Evolutionary conservation across 1,140 invertebrate species (phyloP), one percentile per base, ranked within the genome.

Genomic region (Onthophagus taurus): DNA sequence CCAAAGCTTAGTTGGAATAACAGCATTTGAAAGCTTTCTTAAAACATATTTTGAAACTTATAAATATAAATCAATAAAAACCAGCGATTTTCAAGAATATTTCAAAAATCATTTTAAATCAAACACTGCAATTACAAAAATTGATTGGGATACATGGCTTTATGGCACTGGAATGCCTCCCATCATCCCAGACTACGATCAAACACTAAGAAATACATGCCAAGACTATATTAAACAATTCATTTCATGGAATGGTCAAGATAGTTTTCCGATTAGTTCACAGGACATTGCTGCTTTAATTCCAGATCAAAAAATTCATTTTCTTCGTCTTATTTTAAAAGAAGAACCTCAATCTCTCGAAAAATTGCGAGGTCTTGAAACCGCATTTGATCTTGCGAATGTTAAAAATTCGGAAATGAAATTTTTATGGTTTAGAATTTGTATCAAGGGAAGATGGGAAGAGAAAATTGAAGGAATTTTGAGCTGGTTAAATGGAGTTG

Each of bases 61-160:
- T 65, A 80, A 84, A 47, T 80, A 78, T 52, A 74, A 87, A 57
- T 90, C 89, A 2, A 78, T 95, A 44, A 76, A 77, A 42, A 87
- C 87, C 0, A 66, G 80, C 26, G 74, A 83, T 47, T 94, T 90
- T 66, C 87, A 88, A 58, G 59, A 67, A 1, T 83, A 75, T 53
- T 66, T 94, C 7, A 74, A 81, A 44, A 68, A 80, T 9, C 89
- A 88, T 61, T 94, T 93, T 63, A 65, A 70, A 38, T 68, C 75
- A 26, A 70, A 73, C 42, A 65, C 70, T 34, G 61, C 55, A 4
- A 46, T 77, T 7, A 52, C 60, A 4, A 47, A 55, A 2, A 63
- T 95, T 3, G 83, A 95, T 59, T 94, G 90, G 88, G 64, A 90
- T 18, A 57, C 70, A 1, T 95, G 91, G 90, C 67, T 94, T 3